phyloP scores from a whole-genome alignment of 1,140 invertebrate species.

The Diorhabda carinulata region DNA sequence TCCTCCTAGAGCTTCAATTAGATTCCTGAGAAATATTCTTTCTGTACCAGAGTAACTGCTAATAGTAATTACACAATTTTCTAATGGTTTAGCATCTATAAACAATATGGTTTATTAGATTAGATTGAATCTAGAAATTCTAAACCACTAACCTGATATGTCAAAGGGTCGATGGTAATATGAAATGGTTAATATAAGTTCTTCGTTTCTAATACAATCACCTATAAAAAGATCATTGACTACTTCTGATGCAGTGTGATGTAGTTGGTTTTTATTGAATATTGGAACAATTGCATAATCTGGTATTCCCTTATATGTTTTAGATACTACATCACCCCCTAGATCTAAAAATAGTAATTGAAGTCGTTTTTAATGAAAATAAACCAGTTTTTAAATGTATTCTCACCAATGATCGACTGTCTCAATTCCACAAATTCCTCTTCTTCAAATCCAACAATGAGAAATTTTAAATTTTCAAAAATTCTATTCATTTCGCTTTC shows the following conservation, averaged over 20 bases:
- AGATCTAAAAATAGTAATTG: neutral
- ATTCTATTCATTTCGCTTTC: slow-evolving; percentile 17
- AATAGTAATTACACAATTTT: slow-evolving; percentile 69
- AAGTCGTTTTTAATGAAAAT: neutral
- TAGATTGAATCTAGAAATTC: neutral
- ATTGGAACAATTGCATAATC: slow-evolving; percentile 59
- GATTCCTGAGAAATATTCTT: slow-evolving; percentile 63
- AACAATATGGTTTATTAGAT: slow-evolving; percentile 16
- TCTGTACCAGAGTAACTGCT: slow-evolving; percentile 71
- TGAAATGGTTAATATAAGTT: slow-evolving; percentile 55
- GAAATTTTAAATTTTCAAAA: slow-evolving; percentile 50
- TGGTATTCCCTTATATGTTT: slow-evolving; percentile 49
- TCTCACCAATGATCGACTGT: slow-evolving; percentile 29
- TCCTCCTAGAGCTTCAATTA: slow-evolving; percentile 69
- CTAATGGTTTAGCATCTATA: slow-evolving; percentile 54
- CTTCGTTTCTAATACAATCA: slow-evolving; percentile 59
- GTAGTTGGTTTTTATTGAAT: slow-evolving; percentile 14
- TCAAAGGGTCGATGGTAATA: slow-evolving; percentile 63
- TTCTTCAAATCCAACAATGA: slow-evolving; percentile 46
- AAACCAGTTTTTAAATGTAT: slow-evolving; percentile 1
- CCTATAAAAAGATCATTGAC: slow-evolving; percentile 58
- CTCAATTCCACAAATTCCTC: slow-evolving; percentile 42
- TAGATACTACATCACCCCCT: slow-evolving; percentile 42
- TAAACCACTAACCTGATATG: slow-evolving; percentile 30
- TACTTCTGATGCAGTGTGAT: slow-evolving; percentile 45